Percentiles rank a stretch among this genome's conserved stretches.
Evolutionary conservation across 2,113 vertebrate species (phyloP).

Genomic region (Muntiacus muntjak): DNA sequence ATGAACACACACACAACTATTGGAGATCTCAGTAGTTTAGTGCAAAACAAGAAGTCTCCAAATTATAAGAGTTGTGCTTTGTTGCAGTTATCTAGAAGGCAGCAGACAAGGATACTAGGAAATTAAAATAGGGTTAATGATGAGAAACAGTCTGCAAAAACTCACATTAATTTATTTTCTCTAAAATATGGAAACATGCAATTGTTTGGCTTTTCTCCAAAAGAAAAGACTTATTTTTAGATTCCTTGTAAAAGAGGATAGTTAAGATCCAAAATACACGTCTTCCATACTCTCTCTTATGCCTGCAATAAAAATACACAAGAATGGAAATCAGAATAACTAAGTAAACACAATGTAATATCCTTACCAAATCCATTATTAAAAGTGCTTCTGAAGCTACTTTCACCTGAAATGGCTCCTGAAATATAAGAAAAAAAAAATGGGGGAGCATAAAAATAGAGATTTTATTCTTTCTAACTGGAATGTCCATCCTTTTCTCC

Average conservation of each 20-base stretch:
- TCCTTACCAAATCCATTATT: slow-evolving; percentile 97
- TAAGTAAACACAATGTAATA: slow-evolving; percentile 35
- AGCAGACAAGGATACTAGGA: slow-evolving; percentile 50
- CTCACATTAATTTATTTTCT: slow-evolving; percentile 70
- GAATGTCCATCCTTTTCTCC: background rate
- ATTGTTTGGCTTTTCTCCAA: slow-evolving; percentile 65
- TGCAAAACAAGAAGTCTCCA: background rate
- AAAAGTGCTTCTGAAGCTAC: slow-evolving; percentile 94
- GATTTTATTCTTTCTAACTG: slow-evolving; percentile 3
- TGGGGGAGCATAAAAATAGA: slow-evolving; percentile 42
- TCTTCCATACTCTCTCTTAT: slow-evolving; percentile 70
- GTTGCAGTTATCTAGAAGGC: background rate
- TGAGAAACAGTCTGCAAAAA: slow-evolving; percentile 58
- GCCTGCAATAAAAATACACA: slow-evolving; percentile 65
- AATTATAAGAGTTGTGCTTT: background rate
- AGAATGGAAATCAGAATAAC: slow-evolving; percentile 64
- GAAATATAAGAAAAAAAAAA: slow-evolving; percentile 61
- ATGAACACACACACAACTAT: slow-evolving; percentile 5
- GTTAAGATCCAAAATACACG: slow-evolving; percentile 70
- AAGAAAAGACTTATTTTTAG: slow-evolving; percentile 61
- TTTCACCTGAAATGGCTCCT: slow-evolving; percentile 95
- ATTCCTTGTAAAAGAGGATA: slow-evolving; percentile 68
- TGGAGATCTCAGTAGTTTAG: background rate
- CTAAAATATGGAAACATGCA: slow-evolving; percentile 65
- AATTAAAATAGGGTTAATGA: slow-evolving; percentile 41